Evolutionary conservation across 2,888 invertebrate genomes (phyloP), one percentile per base, ranked within the genome.

Genomic region (Cataglyphis cursor): DNA sequence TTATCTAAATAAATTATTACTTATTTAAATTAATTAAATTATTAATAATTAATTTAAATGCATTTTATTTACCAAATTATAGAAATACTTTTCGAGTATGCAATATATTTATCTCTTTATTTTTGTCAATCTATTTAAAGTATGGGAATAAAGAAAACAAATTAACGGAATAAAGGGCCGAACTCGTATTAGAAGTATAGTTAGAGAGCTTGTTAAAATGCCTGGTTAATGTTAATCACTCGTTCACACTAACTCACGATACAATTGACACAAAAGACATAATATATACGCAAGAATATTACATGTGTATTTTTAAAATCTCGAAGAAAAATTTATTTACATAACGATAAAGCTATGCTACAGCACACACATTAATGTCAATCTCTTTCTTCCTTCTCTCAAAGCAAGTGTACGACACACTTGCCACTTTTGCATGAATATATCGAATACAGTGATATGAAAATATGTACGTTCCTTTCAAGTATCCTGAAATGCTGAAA

Each of bases 321-420:
- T 65, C n/a, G 28, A 75, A 64, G 57, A 44, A 18, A 82, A 83
- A 72, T 57, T 21, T 68, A 84, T 61, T 62, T 59, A 65, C 51
- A 84, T 59, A 81, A 72, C 83, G 78, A 78, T 74, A 61, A 81
- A 66, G 62, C 80, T 83, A 78, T 62, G 81, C 81, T 68, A 84
- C 82, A 65, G 84, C 78, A 68, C 83, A 81, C 83, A 87, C 62
- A 80, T 86, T 41, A 57, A 85, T 62, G 76, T 84, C 78, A 64
- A 81, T 88, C 85, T 85, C 88, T 85, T 88, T 87, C 85, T 87
- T 89, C 87, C 88, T 87, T 85, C 83, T 87, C 84, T 84, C 88
- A 61, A 78, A 81, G 61, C 72, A 68, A 85, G 62, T 57, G 51
- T 73, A 72, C 38, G 59, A 15, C 3, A 65, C 72, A 59, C 81